Percentiles rank a stretch among this genome's conserved stretches.
These are phyloP conservation scores for Heliconius hermathena DNA, from an alignment of 1,140 invertebrate genomes.

Conservation along the genomic window DNA sequence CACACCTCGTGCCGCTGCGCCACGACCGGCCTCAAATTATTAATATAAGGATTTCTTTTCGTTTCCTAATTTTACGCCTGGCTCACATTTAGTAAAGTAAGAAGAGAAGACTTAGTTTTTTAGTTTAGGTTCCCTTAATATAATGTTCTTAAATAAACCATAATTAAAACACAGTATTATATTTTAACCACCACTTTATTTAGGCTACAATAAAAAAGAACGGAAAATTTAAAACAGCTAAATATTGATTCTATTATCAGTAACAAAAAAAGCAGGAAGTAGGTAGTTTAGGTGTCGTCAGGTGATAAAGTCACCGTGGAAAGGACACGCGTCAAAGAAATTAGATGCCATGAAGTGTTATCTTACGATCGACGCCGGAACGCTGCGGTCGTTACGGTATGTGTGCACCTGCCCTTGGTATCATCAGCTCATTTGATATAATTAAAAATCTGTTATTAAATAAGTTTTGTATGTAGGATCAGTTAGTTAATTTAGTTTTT, in stretches of 20 bases:
- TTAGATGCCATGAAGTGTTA: slow-evolving; percentile 55
- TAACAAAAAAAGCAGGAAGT: slow-evolving; percentile 34
- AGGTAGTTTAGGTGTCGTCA: slow-evolving; percentile 29
- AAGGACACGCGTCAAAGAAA: slow-evolving; percentile 52
- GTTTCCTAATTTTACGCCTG: too few relatives aligned
- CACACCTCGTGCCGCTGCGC: too few relatives aligned
- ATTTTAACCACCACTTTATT: neutral
- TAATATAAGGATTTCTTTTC: too few relatives aligned
- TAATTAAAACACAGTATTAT: too few relatives aligned
- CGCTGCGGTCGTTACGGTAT: slow-evolving; percentile 23
- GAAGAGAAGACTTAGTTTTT: too few relatives aligned
- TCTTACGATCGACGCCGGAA: slow-evolving; percentile 30
- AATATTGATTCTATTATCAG: slow-evolving; percentile 8
- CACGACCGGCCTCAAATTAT: too few relatives aligned
- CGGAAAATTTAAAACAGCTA: slow-evolving; percentile 16
- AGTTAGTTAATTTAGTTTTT: too few relatives aligned
- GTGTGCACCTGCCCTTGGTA: slow-evolving; percentile 53
- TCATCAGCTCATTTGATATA: neutral
- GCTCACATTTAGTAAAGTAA: too few relatives aligned
- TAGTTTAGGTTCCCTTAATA: too few relatives aligned
- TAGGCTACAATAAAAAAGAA: neutral
- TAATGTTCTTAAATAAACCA: too few relatives aligned
- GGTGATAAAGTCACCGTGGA: slow-evolving; percentile 51
- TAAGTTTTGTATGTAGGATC: too few relatives aligned
- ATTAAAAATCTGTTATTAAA: neutral